These are phyloP conservation scores for Gavia stellata DNA, from an alignment of 2,113 vertebrate genomes.

Conservation along the genomic window DNA sequence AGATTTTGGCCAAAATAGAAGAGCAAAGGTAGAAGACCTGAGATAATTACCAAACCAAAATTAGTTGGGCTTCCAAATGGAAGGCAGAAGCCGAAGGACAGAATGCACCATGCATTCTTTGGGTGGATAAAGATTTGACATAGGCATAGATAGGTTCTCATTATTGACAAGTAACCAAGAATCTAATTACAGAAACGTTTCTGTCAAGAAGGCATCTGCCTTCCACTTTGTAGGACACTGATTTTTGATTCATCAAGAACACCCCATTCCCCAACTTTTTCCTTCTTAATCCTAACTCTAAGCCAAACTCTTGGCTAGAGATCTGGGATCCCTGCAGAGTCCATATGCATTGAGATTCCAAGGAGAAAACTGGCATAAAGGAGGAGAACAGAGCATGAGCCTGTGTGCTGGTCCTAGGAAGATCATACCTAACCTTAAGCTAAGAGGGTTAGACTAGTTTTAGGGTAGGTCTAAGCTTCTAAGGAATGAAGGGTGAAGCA, in stretches of 20 bases:
- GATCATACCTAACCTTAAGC: background rate
- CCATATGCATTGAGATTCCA: background rate
- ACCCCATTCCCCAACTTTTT: accelerated
- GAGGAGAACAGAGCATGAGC: background rate
- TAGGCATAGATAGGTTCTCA: background rate
- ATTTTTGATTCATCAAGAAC: background rate
- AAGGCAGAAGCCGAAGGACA: background rate
- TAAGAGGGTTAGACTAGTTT: background rate
- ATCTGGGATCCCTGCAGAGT: background rate
- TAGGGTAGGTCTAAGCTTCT: background rate
- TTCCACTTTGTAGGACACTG: background rate
- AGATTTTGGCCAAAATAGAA: background rate
- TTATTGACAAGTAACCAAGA: background rate
- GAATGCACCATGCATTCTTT: background rate
- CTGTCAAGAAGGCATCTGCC: background rate
- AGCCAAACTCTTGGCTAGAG: background rate
- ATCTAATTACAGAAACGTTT: background rate
- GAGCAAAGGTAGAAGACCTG: background rate
- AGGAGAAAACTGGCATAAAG: background rate
- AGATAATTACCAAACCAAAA: background rate
- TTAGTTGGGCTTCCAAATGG: background rate
- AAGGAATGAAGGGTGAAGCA: background rate
- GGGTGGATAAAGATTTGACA: background rate
- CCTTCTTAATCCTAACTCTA: background rate
- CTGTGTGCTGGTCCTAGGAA: background rate